Conservation (phyloP, 2,113 vertebrate species). For the Oophaga pumilio region DNA sequence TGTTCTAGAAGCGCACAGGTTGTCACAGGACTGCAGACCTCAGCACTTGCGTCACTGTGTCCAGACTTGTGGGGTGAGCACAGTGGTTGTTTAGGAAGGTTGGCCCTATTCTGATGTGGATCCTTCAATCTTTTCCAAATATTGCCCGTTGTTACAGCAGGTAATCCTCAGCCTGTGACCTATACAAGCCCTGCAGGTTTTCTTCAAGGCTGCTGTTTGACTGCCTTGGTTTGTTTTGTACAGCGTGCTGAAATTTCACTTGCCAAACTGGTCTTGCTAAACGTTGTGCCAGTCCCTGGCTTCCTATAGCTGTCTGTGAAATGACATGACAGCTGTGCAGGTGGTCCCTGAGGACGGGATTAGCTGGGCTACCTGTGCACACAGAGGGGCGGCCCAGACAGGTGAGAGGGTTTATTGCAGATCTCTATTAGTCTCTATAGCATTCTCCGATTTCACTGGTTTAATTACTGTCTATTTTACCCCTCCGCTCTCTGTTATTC, state of each 20-base stretch:
- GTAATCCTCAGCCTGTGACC: neutral
- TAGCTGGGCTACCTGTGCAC: constrained; percentile 10
- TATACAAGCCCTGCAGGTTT: neutral
- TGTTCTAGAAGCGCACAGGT: no score
- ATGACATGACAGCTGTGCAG: constrained; percentile 21
- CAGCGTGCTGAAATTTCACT: neutral
- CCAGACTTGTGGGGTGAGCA: no score
- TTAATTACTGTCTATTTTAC: neutral
- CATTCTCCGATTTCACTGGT: constrained; percentile 8
- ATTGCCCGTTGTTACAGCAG: no score
- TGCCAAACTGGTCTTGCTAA: neutral
- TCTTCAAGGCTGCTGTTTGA: neutral
- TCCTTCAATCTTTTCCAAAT: neutral
- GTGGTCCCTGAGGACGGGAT: constrained; percentile 32
- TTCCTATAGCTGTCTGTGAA: neutral
- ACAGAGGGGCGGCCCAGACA: constrained; percentile 40
- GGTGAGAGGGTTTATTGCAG: constrained; percentile 11
- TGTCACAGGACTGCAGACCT: no score
- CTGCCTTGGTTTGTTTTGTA: neutral
- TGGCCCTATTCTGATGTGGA: neutral
- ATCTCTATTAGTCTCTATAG: neutral
- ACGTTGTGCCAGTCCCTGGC: neutral
- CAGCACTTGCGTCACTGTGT: no score
- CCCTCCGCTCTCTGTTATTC: constrained; percentile 11
- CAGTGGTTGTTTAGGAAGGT: no score